Conservation (phyloP, 2,797 vertebrate genomes). For the Orestias chungarensis region DNA sequence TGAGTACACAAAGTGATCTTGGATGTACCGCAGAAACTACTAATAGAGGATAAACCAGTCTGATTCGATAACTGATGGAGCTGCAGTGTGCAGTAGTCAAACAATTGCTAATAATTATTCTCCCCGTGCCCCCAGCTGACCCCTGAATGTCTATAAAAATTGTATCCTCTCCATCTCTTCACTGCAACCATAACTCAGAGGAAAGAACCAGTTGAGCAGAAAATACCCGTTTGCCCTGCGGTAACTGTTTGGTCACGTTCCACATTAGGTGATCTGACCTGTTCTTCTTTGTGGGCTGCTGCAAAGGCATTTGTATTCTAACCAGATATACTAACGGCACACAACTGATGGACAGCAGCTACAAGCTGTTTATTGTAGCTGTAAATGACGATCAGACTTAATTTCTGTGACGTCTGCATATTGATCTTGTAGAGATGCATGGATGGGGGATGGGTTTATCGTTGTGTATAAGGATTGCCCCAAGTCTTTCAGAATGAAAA, state of each 20-base stretch:
- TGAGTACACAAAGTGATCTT: background rate
- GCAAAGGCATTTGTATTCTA: slow-evolving; percentile 11
- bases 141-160: slow-evolving; percentile 67
- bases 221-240: slow-evolving; percentile 30
- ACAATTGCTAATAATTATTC: slow-evolving; percentile 23
- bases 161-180: slow-evolving; percentile 38
- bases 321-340: slow-evolving; percentile 4
- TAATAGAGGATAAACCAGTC: background rate
- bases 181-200: slow-evolving; percentile 37
- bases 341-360: slow-evolving; percentile 23
- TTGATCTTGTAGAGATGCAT: slow-evolving; percentile 62
- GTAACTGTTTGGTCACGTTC: slow-evolving; percentile 22
- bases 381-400: slow-evolving; percentile 65
- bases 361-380: slow-evolving; percentile 49
- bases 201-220: slow-evolving; percentile 47
- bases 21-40: background rate
- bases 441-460: slow-evolving; percentile 33
- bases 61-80: background rate
- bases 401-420: slow-evolving; percentile 66
- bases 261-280: slow-evolving; percentile 16
- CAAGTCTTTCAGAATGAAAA: background rate
- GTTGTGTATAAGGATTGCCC: background rate
- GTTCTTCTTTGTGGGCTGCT: slow-evolving; percentile 3
- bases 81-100: slow-evolving; percentile 26
- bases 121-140: slow-evolving; percentile 54